phyloP scores from a whole-genome alignment of 2,113 vertebrate genomes.

The Tetrax tetrax region DNA sequence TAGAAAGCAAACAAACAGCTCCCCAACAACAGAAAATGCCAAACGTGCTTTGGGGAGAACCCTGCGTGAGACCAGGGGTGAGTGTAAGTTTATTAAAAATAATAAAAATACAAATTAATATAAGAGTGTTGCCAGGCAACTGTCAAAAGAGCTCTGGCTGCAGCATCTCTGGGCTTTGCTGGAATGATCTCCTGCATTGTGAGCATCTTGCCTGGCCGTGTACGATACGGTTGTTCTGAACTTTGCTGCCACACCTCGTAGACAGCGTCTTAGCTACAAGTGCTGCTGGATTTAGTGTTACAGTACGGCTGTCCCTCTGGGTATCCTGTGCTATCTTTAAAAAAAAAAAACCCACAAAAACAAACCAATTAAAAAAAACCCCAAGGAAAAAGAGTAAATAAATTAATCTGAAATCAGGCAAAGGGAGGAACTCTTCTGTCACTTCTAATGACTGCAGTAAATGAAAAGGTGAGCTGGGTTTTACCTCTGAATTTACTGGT shows the following conservation, averaged over 20 bases:
- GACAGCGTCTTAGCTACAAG: not conserved
- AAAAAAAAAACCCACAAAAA: too few species aligned
- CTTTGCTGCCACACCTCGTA: not conserved
- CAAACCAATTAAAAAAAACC: too few species aligned
- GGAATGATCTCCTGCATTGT: not conserved
- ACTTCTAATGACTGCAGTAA: not conserved
- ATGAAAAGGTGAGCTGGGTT: not conserved
- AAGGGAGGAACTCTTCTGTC: not conserved
- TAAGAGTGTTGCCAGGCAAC: not conserved
- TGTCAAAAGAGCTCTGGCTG: not conserved
- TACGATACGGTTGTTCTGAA: not conserved
- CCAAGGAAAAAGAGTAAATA: too few species aligned
- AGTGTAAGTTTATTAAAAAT: not conserved
- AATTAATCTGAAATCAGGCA: not conserved
- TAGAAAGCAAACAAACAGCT: not conserved
- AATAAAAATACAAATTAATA: not conserved
- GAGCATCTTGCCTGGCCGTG: not conserved
- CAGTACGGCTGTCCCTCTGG: not conserved
- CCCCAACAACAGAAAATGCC: not conserved
- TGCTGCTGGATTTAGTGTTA: not conserved
- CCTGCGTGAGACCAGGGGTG: not conserved
- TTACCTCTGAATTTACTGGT: not conserved
- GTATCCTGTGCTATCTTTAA: not conserved
- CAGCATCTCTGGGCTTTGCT: not conserved
- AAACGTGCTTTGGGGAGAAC: not conserved